These are phyloP conservation scores for Apeira syringaria DNA, from an alignment of 2,888 invertebrate genomes.

Conservation along the genomic window DNA sequence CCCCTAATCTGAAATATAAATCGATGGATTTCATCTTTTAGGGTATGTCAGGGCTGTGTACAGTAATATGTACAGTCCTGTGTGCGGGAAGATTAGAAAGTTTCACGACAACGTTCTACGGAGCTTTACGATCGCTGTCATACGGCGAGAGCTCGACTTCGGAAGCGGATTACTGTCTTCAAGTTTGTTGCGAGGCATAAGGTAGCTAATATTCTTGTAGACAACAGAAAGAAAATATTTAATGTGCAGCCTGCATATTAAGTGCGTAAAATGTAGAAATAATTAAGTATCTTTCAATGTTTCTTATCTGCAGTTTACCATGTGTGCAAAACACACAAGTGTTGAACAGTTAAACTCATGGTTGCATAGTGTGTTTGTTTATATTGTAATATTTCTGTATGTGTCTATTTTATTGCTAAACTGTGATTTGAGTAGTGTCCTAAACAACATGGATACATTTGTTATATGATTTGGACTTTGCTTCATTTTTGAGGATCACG, in stretches of 20 bases:
- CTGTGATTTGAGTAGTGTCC: too few species aligned
- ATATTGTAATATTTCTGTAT: too few species aligned
- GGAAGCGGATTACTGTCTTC: constrained; percentile 76
- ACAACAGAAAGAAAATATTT: constrained; percentile 61
- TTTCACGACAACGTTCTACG: constrained; percentile 61
- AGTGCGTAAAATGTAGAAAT: constrained; percentile 39
- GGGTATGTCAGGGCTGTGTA: constrained; percentile 31
- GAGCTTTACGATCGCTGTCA: constrained; percentile 71
- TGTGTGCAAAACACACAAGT: too few species aligned
- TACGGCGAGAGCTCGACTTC: constrained; percentile 74
- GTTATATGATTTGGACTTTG: too few species aligned
- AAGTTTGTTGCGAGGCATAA: constrained; percentile 76
- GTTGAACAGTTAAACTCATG: too few species aligned
- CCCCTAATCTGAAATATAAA: constrained; percentile 27
- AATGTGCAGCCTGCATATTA: constrained; percentile 61
- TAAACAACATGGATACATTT: too few species aligned
- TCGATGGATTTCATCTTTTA: constrained; percentile 16
- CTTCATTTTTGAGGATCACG: too few species aligned
- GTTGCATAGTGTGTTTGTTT: too few species aligned
- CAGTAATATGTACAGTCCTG: constrained; percentile 15
- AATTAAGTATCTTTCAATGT: constrained; percentile 46
- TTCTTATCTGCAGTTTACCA: constrained; percentile 22
- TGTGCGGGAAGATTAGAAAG: constrained; percentile 68
- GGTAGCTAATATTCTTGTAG: constrained; percentile 70
- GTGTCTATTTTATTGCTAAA: too few species aligned